Percentiles rank a stretch among this genome's conserved stretches.
phyloP scores from a whole-genome alignment of 2,113 vertebrate genomes.

The Sebastes fasciatus region DNA sequence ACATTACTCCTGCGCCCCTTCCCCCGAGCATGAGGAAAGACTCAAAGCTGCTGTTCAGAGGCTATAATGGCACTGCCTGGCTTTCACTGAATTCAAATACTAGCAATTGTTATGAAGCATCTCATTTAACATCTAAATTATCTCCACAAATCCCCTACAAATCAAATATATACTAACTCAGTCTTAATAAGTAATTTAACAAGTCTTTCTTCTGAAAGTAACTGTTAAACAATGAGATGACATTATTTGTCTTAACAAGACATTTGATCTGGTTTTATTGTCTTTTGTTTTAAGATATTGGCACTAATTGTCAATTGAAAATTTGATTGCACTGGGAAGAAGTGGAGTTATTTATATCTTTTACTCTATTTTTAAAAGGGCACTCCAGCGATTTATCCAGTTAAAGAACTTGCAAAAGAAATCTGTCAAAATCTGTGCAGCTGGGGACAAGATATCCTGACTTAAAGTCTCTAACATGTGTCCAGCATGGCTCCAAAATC shows the following conservation, averaged over 20 bases:
- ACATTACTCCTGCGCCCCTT: not conserved
- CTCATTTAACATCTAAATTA: not conserved
- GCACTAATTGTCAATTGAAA: not conserved
- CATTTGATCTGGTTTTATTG: not conserved
- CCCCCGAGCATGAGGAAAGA: not conserved
- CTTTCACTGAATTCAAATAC: not conserved
- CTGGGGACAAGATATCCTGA: not conserved
- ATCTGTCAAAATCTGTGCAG: not conserved
- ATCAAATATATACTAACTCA: not conserved
- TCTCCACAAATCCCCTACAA: not conserved
- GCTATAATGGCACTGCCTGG: no score
- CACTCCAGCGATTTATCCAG: no score
- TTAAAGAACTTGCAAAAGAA: no score
- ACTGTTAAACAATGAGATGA: no score
- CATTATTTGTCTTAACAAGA: not conserved
- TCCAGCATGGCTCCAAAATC: not conserved
- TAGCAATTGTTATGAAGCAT: not conserved
- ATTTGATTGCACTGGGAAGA: not conserved
- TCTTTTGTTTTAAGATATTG: not conserved
- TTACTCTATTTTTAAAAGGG: no score
- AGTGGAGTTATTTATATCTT: not conserved
- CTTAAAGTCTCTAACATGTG: not conserved
- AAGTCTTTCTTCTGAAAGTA: not conserved
- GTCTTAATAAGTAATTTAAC: not conserved
- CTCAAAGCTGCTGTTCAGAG: not conserved